Base-by-base conservation (phyloP, 2,113 vertebrate species). In the Ranitomeya variabilis region DNA sequence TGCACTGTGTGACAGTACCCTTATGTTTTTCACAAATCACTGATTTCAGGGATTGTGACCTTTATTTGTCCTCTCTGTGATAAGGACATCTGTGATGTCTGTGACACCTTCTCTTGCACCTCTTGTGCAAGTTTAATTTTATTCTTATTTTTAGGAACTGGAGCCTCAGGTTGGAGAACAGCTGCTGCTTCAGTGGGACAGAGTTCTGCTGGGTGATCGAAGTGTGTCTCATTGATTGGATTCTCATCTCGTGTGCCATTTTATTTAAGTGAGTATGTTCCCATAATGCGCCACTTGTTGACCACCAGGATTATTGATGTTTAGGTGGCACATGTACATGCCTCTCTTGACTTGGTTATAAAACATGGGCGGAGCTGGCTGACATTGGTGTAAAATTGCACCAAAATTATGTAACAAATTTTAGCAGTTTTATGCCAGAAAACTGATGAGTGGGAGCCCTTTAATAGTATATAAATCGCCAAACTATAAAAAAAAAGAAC, bases 111-210 rank as follows among this genome's bases (percentile, higher is more conserved):
- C 23, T 26, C 26, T 14, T 69, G 26, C 60, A 62, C 5, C 5
- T 69, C 8, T 23, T 26, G n/a, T 26, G 66, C n/a, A 26, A 11
- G 6, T 69, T 23, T 26, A 26, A 26, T 69, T 69, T 10, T 76
- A 12, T 76, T 45, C 9, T 6, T 52, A 5, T 76, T 83, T 89
- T 6, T 54, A 99, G 97, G 97, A 99, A 89, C 91, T 99, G 88
- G 97, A 98, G 90, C 95, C 97, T 9, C 96, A 96, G 82, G 94
- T 96, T 89, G 98, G 96, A 84, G 94, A 95, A 85, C 96, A 97
- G 90, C 92, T 99, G 90, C 87, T 98, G 71, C 93, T 95, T 76
- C 94, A 98, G 86, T 99, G 98, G 97, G 96, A 97, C 57, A 90
- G 18, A 74, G 89, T 94, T 92, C 91, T 92, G 76, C 5, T 91